Conservation (phyloP, 2,113 vertebrate genomes). For the Oreochromis spilurus region DNA sequence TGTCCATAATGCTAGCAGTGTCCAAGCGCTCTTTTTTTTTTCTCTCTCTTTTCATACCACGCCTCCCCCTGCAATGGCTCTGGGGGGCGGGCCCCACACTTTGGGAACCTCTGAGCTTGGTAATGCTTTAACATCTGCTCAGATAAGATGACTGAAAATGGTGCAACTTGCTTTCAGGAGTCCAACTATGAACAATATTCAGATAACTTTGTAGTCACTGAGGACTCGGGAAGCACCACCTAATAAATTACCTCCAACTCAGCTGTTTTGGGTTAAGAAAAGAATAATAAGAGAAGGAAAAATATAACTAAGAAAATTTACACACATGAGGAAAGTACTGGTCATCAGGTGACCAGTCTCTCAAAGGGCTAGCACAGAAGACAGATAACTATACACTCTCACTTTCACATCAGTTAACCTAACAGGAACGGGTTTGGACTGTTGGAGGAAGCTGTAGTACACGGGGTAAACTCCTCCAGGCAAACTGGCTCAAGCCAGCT, state of each 20-base stretch:
- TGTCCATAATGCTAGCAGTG: too few species aligned
- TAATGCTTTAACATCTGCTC: background rate
- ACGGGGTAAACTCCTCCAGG: background rate
- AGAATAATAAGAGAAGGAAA: background rate
- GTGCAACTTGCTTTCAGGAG: background rate
- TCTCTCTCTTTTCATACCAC: too few species aligned
- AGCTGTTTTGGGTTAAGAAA: background rate
- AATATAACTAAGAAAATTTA: background rate
- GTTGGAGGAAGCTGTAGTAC: background rate
- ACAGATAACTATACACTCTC: background rate
- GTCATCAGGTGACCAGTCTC: background rate
- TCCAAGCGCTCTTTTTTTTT: too few species aligned
- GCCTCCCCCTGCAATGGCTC: too few species aligned
- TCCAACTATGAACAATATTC: background rate
- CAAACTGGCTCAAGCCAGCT: background rate
- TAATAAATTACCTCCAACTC: background rate
- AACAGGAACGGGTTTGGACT: background rate
- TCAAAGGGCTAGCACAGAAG: fast-evolving
- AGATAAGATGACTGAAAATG: background rate
- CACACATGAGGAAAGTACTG: background rate
- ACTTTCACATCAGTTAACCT: background rate
- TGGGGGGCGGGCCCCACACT: too few species aligned
- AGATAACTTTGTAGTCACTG: background rate
- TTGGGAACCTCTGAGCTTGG: background rate
- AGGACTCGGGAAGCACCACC: background rate